Base-by-base conservation (phyloP, 2,113 vertebrate species). In the Emydocephalus ijimae region DNA sequence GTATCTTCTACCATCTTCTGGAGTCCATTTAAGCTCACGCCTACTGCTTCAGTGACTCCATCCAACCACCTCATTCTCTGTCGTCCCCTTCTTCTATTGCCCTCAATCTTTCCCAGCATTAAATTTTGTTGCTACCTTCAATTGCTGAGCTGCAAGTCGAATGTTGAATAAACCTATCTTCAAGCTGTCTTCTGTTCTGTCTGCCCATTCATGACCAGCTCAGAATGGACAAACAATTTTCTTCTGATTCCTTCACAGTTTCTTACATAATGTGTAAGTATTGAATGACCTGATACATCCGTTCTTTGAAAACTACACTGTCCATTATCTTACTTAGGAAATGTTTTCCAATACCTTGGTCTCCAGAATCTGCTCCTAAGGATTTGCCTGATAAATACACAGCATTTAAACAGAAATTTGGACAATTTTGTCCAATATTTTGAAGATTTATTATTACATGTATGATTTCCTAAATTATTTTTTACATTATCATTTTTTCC, bases 331-430 rank as follows among this genome's bases (percentile, higher is more conserved):
- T 94, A 94, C 91, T 54, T 92, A 93, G 93, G 45, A 50, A 90
- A 94, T 74, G 85, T 52, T 56, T 0, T 0, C 90, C 89, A 50
- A 85, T 87, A 45, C 55, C 54, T 86, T 39, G 54, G 55, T 48
- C 94, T 91, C 91, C 74, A 92, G 8, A 94, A 90, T 52, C 43
- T 55, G 93, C 92, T 96, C 89, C 21, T 55, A 92, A 87, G n/a
- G 88, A 93, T 94, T 96, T 96, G 61, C 92, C 89, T 96, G 92
- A 94, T 56, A 96, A 94, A 94, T 96, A 94, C 95, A 92, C 55
- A 95, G 88, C 86, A 96, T 90, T 93, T 91, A 94, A 95, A 95
- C 95, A 96, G 91, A 94, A 94, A 95, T 96, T 96, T 94, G 96
- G 96, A 94, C 94, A 96, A 48, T 48, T 48, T 7, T 48, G 48